Percentiles rank a stretch among this genome's conserved stretches.
Evolutionary conservation across 2,113 vertebrate species (phyloP).

Genomic region (Nyctibius bracteatus): DNA sequence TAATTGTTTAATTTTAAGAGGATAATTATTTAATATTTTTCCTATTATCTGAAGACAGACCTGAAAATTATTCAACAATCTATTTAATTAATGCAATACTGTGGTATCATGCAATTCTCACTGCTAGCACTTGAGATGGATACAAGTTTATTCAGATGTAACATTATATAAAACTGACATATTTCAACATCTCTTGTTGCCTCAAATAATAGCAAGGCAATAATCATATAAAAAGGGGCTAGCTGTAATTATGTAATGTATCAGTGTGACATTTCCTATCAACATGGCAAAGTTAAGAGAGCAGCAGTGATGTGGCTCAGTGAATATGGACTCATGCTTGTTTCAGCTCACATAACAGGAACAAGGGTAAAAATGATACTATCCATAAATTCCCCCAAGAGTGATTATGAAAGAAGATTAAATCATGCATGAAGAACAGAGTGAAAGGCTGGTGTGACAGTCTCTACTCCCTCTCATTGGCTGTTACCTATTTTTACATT

Average conservation of each 20-base stretch:
- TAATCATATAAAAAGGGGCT: background rate
- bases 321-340: background rate
- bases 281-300: background rate
- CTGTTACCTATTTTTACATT: background rate
- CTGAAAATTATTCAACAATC: background rate
- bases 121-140: background rate
- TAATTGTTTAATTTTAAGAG: background rate
- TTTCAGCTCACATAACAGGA: background rate
- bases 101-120: background rate
- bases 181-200: background rate
- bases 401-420: background rate
- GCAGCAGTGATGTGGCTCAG: background rate
- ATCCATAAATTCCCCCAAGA: background rate
- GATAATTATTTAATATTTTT: background rate
- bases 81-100: background rate
- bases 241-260: background rate
- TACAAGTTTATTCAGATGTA: background rate
- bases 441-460: background rate
- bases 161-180: background rate
- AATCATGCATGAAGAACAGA: conserved; percentile 45
- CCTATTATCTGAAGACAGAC: background rate
- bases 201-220: background rate
- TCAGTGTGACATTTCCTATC: conserved; percentile 18
- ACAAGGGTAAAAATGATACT: background rate
- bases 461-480: background rate